Conservation (phyloP, 2,113 vertebrate genomes). For the Oncorhynchus kisutch region DNA sequence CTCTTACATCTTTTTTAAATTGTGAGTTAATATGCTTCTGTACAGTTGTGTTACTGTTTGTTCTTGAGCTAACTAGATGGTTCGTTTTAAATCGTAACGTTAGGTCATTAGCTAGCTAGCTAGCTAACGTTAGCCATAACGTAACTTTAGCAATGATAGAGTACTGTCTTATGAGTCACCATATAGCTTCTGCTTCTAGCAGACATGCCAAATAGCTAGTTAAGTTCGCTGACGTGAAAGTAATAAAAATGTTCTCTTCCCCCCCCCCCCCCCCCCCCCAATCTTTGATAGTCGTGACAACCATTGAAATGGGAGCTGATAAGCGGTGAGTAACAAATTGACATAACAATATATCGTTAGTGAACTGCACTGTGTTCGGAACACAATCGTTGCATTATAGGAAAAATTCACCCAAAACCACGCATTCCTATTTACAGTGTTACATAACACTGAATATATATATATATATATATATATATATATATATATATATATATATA, state of each 20-base stretch:
- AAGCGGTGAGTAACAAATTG: slow-evolving; percentile 80
- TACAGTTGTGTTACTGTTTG: not conserved
- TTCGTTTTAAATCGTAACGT: not conserved
- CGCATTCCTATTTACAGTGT: too few relatives aligned
- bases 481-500: too few relatives aligned
- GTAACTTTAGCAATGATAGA: not conserved
- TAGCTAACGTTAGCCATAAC: not conserved
- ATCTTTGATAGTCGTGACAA: not conserved
- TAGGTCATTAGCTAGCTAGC: not conserved
- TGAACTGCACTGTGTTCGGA: too few relatives aligned
- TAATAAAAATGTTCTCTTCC: not conserved
- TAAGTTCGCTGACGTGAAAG: not conserved
- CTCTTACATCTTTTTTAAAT: not conserved
- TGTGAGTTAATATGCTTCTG: not conserved
- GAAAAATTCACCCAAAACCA: too few relatives aligned
- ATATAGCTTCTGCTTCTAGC: not conserved
- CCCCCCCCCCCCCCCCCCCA: too few relatives aligned
- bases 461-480: too few relatives aligned
- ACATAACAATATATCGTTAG: too few relatives aligned
- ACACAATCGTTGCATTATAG: too few relatives aligned
- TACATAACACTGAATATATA: too few relatives aligned
- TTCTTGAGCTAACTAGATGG: not conserved
- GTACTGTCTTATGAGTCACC: not conserved
- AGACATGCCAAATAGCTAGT: not conserved
- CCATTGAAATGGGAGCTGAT: slow-evolving; percentile 85